These are phyloP conservation scores for Leptinotarsa tumamoca DNA, from an alignment of 2,888 invertebrate genomes.

Conservation along the genomic window DNA sequence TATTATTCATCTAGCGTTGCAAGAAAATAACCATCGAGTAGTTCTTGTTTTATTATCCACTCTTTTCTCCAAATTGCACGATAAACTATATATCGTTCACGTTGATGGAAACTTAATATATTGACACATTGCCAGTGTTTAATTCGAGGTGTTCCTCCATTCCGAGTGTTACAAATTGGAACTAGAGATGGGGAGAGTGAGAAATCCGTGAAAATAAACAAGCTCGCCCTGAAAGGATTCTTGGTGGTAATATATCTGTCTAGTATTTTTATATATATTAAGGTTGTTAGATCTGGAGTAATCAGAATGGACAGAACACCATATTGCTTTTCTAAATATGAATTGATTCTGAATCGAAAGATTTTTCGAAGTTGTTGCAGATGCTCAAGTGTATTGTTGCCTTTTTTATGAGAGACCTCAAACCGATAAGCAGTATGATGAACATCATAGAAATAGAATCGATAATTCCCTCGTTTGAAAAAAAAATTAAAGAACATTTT, in stretches of 20 bases:
- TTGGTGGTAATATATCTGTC: neutral
- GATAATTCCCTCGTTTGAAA: no score
- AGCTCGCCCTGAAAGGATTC: neutral
- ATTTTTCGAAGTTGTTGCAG: neutral
- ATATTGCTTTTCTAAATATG: neutral
- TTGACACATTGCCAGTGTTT: neutral
- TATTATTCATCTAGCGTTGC: neutral
- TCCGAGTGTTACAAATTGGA: neutral
- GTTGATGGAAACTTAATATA: slow-evolving; percentile 11
- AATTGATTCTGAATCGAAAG: neutral
- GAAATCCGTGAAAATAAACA: neutral
- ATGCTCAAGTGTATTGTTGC: no score
- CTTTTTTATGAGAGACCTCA: no score
- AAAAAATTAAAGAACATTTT: no score
- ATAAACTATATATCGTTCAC: slow-evolving; percentile 7
- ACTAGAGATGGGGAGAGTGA: neutral
- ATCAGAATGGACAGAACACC: neutral
- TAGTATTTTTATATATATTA: neutral
- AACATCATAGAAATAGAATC: no score
- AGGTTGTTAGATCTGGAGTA: neutral
- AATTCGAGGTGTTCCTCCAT: neutral
- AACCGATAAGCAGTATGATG: no score
- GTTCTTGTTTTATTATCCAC: slow-evolving; percentile 4
- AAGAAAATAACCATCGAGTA: neutral
- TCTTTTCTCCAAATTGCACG: neutral